Conservation (phyloP, 2,888 invertebrate genomes). For the Eucera pruinosa region DNA sequence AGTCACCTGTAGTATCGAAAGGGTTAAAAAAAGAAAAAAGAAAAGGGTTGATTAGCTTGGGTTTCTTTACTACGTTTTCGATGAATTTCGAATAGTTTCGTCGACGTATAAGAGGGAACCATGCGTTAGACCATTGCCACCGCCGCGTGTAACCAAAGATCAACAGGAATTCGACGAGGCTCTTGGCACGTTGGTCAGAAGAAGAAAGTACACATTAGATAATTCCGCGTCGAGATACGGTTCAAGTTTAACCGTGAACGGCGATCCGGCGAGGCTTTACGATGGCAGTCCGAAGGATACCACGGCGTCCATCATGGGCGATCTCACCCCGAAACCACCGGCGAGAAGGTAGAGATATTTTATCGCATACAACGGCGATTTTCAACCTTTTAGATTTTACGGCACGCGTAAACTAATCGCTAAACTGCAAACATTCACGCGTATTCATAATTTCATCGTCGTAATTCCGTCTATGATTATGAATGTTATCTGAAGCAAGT, state of each 20-base stretch:
- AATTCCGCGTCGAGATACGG: conserved; percentile 71
- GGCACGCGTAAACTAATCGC: no score
- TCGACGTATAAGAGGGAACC: conserved; percentile 76
- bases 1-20: no score
- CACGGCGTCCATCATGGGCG: conserved; percentile 76
- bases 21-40: no score
- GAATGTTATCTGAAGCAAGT: no score
- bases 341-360: conserved; percentile 73
- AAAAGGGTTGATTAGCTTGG: no score
- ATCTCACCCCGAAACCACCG: conserved; percentile 80
- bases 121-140: conserved; percentile 68
- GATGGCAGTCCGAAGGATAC: conserved; percentile 77
- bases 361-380: not conserved
- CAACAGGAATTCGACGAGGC: conserved; percentile 81
- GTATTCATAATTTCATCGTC: no score
- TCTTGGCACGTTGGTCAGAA: conserved; percentile 78
- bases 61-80: no score
- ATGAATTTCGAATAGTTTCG: conserved; percentile 67
- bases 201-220: conserved; percentile 80
- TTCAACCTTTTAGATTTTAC: no score
- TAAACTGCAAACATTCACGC: no score
- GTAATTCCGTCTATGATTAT: no score
- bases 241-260: conserved; percentile 78
- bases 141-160: conserved; percentile 73
- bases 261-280: conserved; percentile 76